Conservation (phyloP, 2,888 invertebrate species). For the Leucoptera coffeella region DNA sequence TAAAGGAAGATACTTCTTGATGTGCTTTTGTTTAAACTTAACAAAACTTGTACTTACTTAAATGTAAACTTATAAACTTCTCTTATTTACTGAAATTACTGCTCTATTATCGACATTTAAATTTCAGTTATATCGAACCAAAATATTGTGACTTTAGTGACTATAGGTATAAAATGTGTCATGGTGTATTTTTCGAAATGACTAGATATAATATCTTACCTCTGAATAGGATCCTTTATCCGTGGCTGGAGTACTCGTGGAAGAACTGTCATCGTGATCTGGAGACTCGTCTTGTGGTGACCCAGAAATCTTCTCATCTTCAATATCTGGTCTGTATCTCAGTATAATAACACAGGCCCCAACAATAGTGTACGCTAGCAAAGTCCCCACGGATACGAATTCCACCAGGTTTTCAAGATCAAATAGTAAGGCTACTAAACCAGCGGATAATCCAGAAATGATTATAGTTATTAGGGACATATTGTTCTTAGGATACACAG, state of each 20-base stretch:
- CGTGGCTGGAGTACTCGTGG: constrained; percentile 56
- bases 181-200: not conserved
- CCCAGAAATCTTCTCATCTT: constrained; percentile 39
- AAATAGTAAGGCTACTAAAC: constrained; percentile 74
- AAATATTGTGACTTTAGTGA: too few relatives aligned
- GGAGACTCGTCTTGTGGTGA: constrained; percentile 47
- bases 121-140: too few relatives aligned
- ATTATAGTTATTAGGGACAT: constrained; percentile 71
- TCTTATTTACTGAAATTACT: too few relatives aligned
- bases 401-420: constrained; percentile 87
- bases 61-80: too few relatives aligned
- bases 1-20: too few relatives aligned
- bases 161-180: too few relatives aligned
- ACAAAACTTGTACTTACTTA: too few relatives aligned
- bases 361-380: constrained; percentile 86
- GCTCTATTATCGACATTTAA: too few relatives aligned
- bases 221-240: constrained; percentile 54
- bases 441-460: constrained; percentile 70
- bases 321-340: constrained; percentile 62
- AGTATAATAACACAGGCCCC: constrained; percentile 85
- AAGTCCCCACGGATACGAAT: constrained; percentile 89
- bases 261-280: constrained; percentile 56
- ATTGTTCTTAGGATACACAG: constrained; percentile 73
- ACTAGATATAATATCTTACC: constrained; percentile 13
- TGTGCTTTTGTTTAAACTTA: too few relatives aligned